Base-by-base conservation (phyloP, 2,113 vertebrate species). In the Alexandromys fortis region DNA sequence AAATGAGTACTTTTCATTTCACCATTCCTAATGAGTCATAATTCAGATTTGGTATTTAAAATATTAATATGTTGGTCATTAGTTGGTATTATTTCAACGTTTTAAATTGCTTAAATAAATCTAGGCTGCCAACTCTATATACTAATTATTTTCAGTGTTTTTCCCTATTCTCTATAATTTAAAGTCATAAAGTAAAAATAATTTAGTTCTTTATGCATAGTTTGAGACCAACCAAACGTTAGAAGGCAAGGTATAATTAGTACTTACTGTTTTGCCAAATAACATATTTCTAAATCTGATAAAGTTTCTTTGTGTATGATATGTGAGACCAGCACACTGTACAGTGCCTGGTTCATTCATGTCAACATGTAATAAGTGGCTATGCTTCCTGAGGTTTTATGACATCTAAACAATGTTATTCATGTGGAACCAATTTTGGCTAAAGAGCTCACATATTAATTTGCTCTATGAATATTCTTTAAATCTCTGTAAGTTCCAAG, bases 111-210 rank as follows among this genome's bases (percentile, higher is more conserved):
- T 94, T 72, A 94, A 96, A 85, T 95, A 91, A 96, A 90, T 52
- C 28, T 2, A 61, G 33, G 14, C 76, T 96, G 10, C 89, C 93
- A 81, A 52, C 86, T 91, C 65, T 96, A 79, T 81, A 52, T 96
- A 75, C 33, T 95, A 92, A 94, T 98, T 96, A 95, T 97, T 94
- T 88, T 92, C 45, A 81, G 58, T 83, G 67, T 11, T 88, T 93
- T 63, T 91, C 87, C 79, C 65, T 92, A 68, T 88, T 90, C 86
- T 91, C 30, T 96, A 9, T 96, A 96, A 97, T 96, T 97, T 96
- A 97, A 97, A 96, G 75, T 81, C 47, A 93, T 52, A 95, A 95
- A 91, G 76, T 87, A 94, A 96, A 97, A 97, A 90, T 92, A 95
- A 94, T 86, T 95, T 93, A 45, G 33, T 83, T 93, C n/a, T 76